Evolutionary conservation across 2,113 vertebrate genomes (phyloP).

Genomic region (Dendropsophus ebraccatus): DNA sequence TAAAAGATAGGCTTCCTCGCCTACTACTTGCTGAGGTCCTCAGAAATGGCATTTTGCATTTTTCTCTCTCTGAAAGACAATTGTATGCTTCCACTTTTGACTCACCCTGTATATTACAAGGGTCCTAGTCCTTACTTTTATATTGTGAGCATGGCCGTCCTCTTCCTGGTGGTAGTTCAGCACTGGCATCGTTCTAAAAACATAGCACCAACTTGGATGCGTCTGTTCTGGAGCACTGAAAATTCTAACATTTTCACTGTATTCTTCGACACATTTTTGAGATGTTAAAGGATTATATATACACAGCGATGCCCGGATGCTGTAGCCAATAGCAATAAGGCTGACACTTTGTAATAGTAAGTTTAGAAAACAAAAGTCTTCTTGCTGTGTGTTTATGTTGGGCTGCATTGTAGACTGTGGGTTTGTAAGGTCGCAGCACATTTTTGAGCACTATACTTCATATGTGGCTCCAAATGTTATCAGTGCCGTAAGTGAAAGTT

Average conservation of each 20-base stretch:
- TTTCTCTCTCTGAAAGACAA: no score
- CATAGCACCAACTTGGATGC: no score
- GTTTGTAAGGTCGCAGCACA: not conserved
- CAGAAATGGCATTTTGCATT: no score
- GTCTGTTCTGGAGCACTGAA: not conserved
- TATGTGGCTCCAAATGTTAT: not conserved
- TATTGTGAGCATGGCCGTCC: no score
- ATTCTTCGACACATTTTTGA: not conserved
- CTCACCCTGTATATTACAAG: no score
- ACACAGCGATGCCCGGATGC: not conserved
- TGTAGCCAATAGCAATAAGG: not conserved
- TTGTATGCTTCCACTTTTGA: not conserved
- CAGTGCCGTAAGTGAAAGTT: not conserved
- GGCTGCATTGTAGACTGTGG: not conserved
- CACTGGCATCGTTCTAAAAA: no score
- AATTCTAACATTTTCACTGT: not conserved
- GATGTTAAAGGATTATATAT: not conserved
- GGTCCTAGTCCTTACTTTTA: no score
- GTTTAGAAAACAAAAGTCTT: no score
- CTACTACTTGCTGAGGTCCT: no score
- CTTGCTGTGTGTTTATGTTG: slow-evolving; percentile 11
- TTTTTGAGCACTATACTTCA: not conserved
- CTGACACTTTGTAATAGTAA: not conserved
- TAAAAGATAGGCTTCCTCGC: no score
- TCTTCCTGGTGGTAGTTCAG: no score